phyloP scores from a whole-genome alignment of 2,797 vertebrate species.

The Octomys mimax region DNA sequence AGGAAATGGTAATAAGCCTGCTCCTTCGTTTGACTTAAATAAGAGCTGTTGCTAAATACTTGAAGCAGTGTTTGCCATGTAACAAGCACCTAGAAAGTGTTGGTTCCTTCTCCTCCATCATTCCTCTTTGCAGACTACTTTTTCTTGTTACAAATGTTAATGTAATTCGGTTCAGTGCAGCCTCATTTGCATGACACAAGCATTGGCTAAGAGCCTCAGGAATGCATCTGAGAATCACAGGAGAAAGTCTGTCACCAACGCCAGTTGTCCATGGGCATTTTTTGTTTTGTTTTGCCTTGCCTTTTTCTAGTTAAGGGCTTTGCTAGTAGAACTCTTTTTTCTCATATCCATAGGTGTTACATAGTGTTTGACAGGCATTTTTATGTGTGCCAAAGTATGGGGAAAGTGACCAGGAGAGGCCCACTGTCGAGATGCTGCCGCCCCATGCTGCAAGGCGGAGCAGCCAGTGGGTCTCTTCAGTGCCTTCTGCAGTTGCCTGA shows the following conservation, averaged over 20 bases:
- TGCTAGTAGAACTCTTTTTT: slow-evolving; percentile 55
- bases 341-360: slow-evolving; percentile 57
- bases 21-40: not conserved
- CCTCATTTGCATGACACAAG: slow-evolving; percentile 1
- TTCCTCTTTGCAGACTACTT: not conserved
- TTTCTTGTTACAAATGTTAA: not conserved
- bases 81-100: not conserved
- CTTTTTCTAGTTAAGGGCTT: slow-evolving; percentile 74
- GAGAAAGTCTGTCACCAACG: slow-evolving; percentile 9
- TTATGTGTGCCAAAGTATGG: slow-evolving; percentile 45
- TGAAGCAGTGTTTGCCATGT: not conserved
- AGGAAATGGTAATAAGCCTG: not conserved
- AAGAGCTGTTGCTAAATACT: not conserved
- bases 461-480: slow-evolving; percentile 68
- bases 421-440: slow-evolving; percentile 77
- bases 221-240: slow-evolving; percentile 58
- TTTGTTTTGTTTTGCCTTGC: not conserved
- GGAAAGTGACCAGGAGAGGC: slow-evolving; percentile 81
- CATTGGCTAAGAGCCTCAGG: slow-evolving; percentile 22
- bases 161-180: not conserved
- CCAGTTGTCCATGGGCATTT: slow-evolving; percentile 60
- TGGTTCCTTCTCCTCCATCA: not conserved
- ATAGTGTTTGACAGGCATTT: slow-evolving; percentile 77
- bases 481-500: slow-evolving; percentile 67
- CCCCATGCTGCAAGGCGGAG: slow-evolving; percentile 76